Evolutionary conservation across 37 sponge, comb jelly and placozoan genomes (phyloP), one percentile per base, ranked within the genome.

Genomic region (Ephydatia muelleri): DNA sequence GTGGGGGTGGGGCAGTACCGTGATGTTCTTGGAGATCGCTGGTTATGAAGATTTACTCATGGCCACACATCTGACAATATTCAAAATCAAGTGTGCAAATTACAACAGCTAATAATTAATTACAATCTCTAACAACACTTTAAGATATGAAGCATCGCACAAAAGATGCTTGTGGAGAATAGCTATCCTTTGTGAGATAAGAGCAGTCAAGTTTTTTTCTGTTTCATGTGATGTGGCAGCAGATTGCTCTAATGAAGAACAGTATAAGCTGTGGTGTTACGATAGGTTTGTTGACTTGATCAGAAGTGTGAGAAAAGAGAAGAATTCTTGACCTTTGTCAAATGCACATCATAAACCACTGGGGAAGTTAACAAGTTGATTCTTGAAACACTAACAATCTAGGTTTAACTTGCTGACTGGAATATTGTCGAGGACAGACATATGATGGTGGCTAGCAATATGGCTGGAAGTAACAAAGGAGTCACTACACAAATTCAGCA

Each of bases 151-250:
- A n/a, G n/a, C n/a, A n/a, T n/a, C n/a, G n/a, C n/a, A n/a, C n/a
- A n/a, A n/a, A n/a, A 67, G 65, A 70, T 29, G 75, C 78, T 25
- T 35, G 83, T 78, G 83, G 74, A n/a, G 73, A 84, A 29, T 70
- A 84, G 33, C 27, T 5, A 86, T 91, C 33, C 16, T 91, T 40
- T 48, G 34, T 65, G 88, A 83, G 88, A 57, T 85, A 75, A 36
- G 27, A 36, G 26, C 34, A 57, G 57, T 21, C 57, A 57, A 72
- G 30, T 84, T 73, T 35, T 88, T 74, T 74, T 67, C 89, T 73
- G 78, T 92, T 25, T 49, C 80, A 34, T 82, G 86, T 64, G 86
- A 88, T 85, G 82, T 19, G 19, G 57, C 16, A 19, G 57, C 57
- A 57, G 16, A 57, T 57, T 57, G 57, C 57, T 57, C 57, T 16